Conservation (phyloP, 1,140 invertebrate species). For the Solenopsis invicta region DNA sequence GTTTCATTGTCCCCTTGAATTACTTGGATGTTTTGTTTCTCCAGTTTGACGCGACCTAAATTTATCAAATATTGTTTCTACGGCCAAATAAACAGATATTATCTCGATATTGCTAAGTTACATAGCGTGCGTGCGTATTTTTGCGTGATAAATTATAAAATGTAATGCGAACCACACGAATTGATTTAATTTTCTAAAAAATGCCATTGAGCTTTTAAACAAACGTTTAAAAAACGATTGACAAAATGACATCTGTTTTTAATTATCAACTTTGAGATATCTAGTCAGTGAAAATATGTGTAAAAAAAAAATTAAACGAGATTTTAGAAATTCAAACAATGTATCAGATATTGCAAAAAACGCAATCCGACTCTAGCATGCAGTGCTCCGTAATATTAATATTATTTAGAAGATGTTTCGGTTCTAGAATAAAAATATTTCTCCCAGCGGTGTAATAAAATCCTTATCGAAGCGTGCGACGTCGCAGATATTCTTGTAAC, state of each 20-base stretch:
- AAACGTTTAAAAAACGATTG: neutral
- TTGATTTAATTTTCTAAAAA: neutral
- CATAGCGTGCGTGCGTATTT: neutral
- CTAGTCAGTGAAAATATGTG: neutral
- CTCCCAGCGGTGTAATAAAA: neutral
- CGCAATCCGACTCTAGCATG: neutral
- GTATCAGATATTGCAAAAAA: neutral
- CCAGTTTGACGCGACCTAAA: slow-evolving; percentile 86
- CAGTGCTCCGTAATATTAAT: neutral
- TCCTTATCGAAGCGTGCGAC: neutral
- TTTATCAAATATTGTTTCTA: slow-evolving; percentile 83
- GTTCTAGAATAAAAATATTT: neutral
- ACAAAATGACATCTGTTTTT: neutral
- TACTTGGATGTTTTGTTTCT: slow-evolving; percentile 89
- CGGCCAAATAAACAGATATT: slow-evolving; percentile 52
- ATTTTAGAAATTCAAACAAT: slow-evolving; percentile 9
- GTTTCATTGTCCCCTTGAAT: slow-evolving; percentile 88
- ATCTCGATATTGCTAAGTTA: slow-evolving; percentile 21
- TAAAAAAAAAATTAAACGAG: neutral
- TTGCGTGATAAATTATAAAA: slow-evolving; percentile 20
- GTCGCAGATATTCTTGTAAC: neutral
- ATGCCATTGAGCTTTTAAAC: neutral
- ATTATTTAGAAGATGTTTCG: neutral
- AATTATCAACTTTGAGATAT: neutral
- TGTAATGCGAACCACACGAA: slow-evolving; percentile 8